Conservation (phyloP, 1,140 invertebrate genomes). For the Mylabris phalerata region DNA sequence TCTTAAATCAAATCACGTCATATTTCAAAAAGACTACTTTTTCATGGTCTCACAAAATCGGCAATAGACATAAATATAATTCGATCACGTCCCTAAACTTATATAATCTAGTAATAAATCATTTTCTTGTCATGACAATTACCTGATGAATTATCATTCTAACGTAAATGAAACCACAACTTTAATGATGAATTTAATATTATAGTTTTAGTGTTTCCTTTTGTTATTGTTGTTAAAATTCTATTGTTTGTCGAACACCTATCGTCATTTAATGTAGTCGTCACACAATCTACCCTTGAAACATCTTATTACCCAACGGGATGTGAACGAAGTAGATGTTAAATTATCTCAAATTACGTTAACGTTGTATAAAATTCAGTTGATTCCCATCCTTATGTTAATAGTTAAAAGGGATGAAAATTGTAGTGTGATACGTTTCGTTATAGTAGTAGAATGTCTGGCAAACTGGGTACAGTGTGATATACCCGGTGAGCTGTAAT, state of each 20-base stretch:
- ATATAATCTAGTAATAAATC: conserved; percentile 24
- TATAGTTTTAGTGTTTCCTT: neutral
- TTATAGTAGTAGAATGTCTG: too few relatives aligned
- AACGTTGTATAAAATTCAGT: too few relatives aligned
- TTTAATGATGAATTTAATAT: conserved; percentile 22
- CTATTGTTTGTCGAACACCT: conserved; percentile 11
- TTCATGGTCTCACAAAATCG: conserved; percentile 19
- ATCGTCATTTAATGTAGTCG: conserved; percentile 11
- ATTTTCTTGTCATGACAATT: conserved; percentile 17
- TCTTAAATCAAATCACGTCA: conserved; percentile 21
- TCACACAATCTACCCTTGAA: conserved; percentile 27
- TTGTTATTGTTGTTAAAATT: neutral
- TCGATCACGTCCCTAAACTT: conserved; percentile 12
- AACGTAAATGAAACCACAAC: neutral
- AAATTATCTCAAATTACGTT: conserved; percentile 38
- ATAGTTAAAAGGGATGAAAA: neutral
- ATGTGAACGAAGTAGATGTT: conserved; percentile 30
- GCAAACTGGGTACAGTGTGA: conserved; percentile 5
- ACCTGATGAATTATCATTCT: conserved; percentile 22
- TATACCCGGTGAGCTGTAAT: conserved; percentile 36
- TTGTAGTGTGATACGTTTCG: too few relatives aligned
- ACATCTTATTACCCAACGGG: conserved; percentile 33
- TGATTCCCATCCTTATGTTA: neutral
- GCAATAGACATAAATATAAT: neutral
- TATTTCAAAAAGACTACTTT: conserved; percentile 17